These are phyloP conservation scores for Pogoniulus pusillus DNA, from an alignment of 2,797 vertebrate genomes.

Conservation along the genomic window DNA sequence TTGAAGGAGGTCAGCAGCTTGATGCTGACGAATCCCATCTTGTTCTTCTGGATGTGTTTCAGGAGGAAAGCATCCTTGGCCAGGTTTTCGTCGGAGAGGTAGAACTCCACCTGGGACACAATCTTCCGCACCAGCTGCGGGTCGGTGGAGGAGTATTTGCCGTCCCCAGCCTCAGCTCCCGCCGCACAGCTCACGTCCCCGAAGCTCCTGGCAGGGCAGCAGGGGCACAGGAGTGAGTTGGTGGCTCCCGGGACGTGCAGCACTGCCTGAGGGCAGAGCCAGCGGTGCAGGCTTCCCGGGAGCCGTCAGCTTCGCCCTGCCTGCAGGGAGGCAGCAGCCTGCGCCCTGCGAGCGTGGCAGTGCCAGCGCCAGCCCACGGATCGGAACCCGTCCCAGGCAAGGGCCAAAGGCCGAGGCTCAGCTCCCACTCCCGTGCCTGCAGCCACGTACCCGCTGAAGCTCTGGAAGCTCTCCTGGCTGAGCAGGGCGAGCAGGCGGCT, in stretches of 20 bases:
- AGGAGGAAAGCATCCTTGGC: constrained; percentile 79
- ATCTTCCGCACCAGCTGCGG: constrained; percentile 69
- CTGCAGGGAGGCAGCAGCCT: rapidly evolving
- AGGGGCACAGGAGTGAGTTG: rapidly evolving
- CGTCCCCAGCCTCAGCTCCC: constrained; percentile 54
- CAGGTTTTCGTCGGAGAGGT: constrained; percentile 79
- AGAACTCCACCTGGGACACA: constrained; percentile 76
- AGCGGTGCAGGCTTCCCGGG: rapidly evolving
- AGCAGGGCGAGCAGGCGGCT: background rate
- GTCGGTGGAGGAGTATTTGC: constrained; percentile 39
- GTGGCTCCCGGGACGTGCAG: rapidly evolving
- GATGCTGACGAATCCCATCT: constrained; percentile 81
- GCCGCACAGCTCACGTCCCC: background rate
- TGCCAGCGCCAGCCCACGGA: rapidly evolving
- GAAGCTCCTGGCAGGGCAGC: constrained; percentile 53
- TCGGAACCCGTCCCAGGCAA: rapidly evolving
- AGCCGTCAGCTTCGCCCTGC: background rate
- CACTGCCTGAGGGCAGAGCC: no score
- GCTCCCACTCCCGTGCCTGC: rapidly evolving
- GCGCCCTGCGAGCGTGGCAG: rapidly evolving
- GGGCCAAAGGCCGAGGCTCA: background rate
- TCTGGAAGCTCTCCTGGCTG: background rate
- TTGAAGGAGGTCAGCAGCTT: constrained; percentile 83
- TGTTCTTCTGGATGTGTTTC: constrained; percentile 81
- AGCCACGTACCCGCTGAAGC: background rate